Evolutionary conservation across 2,888 invertebrate species (phyloP).

Genomic region (Scelioninae gen. 1): DNA sequence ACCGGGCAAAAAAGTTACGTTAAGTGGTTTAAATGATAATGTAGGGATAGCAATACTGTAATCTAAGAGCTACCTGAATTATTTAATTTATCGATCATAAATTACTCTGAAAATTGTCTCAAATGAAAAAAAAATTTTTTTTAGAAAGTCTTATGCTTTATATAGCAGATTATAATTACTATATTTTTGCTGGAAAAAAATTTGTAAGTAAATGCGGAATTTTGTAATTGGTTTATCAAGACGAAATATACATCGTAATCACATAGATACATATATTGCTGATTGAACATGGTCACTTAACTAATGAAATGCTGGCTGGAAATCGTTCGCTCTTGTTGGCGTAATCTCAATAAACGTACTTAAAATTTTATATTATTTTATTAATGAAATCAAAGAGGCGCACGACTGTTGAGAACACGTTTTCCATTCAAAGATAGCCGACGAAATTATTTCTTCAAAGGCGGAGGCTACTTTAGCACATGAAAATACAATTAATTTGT

Average conservation of each 20-base stretch:
- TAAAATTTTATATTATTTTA: constrained; percentile 51
- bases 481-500: constrained; percentile 50
- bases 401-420: constrained; percentile 28
- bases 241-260: constrained; percentile 21
- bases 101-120: too few species aligned
- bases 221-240: too few species aligned
- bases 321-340: constrained; percentile 22
- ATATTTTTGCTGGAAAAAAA: too few species aligned
- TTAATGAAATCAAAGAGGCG: constrained; percentile 42
- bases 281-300: constrained; percentile 21
- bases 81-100: too few species aligned
- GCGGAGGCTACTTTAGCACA: constrained; percentile 21
- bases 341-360: constrained; percentile 35
- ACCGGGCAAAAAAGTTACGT: constrained; percentile 30
- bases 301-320: constrained; percentile 32
- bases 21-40: constrained; percentile 32
- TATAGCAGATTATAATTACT: too few species aligned
- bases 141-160: too few species aligned
- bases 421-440: constrained; percentile 41
- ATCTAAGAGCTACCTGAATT: constrained; percentile 2
- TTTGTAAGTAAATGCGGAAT: too few species aligned
- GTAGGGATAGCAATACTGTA: too few species aligned
- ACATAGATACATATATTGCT: constrained; percentile 7
- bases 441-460: constrained; percentile 33
- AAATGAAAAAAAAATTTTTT: too few species aligned